phyloP scores from a whole-genome alignment of 2,888 invertebrate genomes.

The Coleophora flavipennella region DNA sequence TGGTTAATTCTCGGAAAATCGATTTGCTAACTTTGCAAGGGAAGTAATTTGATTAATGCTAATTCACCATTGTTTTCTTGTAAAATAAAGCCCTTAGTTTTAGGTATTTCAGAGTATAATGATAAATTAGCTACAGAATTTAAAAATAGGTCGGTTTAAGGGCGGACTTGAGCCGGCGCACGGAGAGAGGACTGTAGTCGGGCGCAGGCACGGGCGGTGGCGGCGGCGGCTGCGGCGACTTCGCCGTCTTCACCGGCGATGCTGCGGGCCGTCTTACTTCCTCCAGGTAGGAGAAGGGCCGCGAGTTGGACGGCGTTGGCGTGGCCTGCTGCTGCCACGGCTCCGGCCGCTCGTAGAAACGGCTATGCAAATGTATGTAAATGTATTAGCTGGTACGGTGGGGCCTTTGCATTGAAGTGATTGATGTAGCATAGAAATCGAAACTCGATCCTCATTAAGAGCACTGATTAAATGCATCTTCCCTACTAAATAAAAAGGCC shows the following conservation, averaged over 20 bases:
- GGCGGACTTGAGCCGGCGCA: slow-evolving; percentile 49
- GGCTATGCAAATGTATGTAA: slow-evolving; percentile 12
- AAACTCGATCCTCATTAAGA: no score
- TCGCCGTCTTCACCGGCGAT: slow-evolving; percentile 20
- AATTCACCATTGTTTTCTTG: no score
- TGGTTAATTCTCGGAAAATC: no score
- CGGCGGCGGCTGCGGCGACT: slow-evolving; percentile 17
- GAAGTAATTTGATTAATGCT: no score
- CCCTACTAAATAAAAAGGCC: no score
- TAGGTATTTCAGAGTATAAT: no score
- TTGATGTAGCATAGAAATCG: no score
- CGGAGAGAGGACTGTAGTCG: slow-evolving; percentile 46
- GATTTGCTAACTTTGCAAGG: no score
- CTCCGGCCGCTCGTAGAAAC: slow-evolving; percentile 36
- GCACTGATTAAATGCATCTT: no score
- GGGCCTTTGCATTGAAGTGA: no score
- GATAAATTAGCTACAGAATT: neutral
- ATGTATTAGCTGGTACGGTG: no score
- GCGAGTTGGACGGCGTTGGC: neutral
- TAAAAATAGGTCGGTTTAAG: slow-evolving; percentile 43
- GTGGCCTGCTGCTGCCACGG: slow-evolving; percentile 35
- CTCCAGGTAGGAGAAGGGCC: slow-evolving; percentile 48
- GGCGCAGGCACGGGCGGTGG: slow-evolving; percentile 42
- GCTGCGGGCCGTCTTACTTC: slow-evolving; percentile 30
- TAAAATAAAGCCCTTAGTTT: no score